A percentile compares a stretch with the other conserved stretches of the same genome.
Conservation (phyloP, 2,797 vertebrate genomes). For the Melanotaenia boesemani region DNA sequence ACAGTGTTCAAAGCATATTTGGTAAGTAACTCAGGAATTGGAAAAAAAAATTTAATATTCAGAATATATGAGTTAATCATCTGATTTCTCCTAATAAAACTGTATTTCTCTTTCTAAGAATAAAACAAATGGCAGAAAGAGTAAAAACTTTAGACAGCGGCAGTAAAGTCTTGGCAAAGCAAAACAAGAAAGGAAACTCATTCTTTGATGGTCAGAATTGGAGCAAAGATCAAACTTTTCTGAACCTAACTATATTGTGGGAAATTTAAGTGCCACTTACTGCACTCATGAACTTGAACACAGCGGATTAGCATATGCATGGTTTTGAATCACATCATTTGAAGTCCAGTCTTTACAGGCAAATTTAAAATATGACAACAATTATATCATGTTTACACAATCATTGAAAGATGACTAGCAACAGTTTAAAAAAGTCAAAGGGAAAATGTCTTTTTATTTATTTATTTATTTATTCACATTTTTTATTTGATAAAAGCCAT, state of each 20-base stretch:
- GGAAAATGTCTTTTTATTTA: neutral
- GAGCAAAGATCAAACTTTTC: neutral
- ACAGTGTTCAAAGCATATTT: neutral
- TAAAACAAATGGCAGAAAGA: neutral
- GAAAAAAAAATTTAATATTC: neutral
- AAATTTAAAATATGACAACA: neutral
- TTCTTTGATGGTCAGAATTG: neutral
- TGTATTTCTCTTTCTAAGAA: neutral
- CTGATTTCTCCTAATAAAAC: neutral
- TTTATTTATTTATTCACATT: neutral
- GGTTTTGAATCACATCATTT: constrained; percentile 6
- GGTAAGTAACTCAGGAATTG: neutral
- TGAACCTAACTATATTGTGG: neutral
- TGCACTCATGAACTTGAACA: neutral
- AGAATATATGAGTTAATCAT: neutral
- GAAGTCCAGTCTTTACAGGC: neutral
- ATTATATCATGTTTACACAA: neutral
- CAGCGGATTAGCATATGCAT: neutral
- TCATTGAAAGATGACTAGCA: neutral
- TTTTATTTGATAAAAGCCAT: neutral
- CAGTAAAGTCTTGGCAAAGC: neutral
- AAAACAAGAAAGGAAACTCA: neutral
- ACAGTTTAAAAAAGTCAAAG: neutral
- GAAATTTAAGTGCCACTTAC: neutral
- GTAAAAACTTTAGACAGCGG: neutral